These are phyloP conservation scores for Nicator chloris DNA, from an alignment of 2,113 vertebrate genomes.

Conservation along the genomic window DNA sequence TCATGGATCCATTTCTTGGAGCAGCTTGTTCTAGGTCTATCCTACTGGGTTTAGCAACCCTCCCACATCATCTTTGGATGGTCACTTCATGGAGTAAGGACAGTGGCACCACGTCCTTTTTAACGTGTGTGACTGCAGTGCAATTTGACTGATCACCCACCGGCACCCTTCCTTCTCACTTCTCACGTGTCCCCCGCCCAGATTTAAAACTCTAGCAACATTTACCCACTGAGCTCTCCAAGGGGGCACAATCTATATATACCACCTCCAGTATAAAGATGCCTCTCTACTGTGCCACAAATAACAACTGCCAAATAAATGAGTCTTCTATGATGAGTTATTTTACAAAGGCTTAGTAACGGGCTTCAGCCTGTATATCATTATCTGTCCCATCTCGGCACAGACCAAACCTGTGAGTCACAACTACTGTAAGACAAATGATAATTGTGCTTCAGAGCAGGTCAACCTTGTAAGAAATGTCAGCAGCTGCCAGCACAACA, in stretches of 20 bases:
- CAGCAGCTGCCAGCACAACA: background rate
- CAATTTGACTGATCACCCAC: background rate
- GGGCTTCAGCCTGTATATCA: background rate
- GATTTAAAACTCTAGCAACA: background rate
- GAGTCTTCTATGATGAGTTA: background rate
- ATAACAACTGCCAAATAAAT: background rate
- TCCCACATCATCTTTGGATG: background rate
- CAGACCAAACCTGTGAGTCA: background rate
- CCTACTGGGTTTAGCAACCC: background rate
- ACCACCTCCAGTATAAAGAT: background rate
- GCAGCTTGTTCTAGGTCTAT: background rate
- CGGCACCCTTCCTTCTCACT: background rate
- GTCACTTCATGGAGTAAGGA: background rate
- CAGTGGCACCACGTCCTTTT: background rate
- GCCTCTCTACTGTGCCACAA: background rate
- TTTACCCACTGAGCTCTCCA: background rate
- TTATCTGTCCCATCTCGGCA: background rate
- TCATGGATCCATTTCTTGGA: background rate
- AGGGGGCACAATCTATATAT: background rate
- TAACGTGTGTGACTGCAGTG: fast-evolving
- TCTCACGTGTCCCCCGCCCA: background rate
- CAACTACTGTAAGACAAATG: background rate
- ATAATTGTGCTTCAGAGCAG: background rate
- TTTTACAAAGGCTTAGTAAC: background rate
- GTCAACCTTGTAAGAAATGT: background rate